Conservation (phyloP, 2,797 vertebrate species). For the Setipinna tenuifilis region DNA sequence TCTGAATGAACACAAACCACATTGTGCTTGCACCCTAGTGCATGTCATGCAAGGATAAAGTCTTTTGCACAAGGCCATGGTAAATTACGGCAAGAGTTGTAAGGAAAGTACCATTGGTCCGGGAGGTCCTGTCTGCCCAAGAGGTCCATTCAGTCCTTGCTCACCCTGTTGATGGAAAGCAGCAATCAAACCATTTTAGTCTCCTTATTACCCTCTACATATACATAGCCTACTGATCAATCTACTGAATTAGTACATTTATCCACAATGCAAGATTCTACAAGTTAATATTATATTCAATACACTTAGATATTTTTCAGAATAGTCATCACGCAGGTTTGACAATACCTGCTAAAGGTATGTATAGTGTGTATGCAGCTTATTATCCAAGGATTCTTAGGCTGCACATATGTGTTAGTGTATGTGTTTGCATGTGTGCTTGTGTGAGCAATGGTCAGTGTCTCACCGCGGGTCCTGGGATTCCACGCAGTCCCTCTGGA, state of each 20-base stretch:
- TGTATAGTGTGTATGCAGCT: no score
- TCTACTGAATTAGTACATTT: background rate
- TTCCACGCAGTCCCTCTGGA: constrained; percentile 85
- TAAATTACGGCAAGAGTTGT: background rate
- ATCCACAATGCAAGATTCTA: no score
- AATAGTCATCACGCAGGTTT: no score
- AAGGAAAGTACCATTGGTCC: constrained; percentile 83
- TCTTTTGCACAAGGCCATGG: background rate
- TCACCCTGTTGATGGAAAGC: constrained; percentile 78
- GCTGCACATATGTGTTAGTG: no score
- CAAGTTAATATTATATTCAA: no score
- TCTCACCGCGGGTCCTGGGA: constrained; percentile 89
- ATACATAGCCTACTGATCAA: no score
- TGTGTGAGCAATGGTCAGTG: constrained; percentile 2
- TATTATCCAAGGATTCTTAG: no score
- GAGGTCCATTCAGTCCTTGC: constrained; percentile 85
- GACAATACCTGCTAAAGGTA: no score
- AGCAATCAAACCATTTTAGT: constrained; percentile 33
- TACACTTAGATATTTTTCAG: background rate
- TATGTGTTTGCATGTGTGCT: no score
- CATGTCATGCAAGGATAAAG: background rate
- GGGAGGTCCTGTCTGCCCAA: constrained; percentile 85
- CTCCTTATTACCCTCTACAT: background rate
- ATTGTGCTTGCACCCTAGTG: background rate
- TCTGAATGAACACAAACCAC: background rate